Base-by-base conservation (phyloP, 2,113 vertebrate genomes). In the Megalops atlanticus region DNA sequence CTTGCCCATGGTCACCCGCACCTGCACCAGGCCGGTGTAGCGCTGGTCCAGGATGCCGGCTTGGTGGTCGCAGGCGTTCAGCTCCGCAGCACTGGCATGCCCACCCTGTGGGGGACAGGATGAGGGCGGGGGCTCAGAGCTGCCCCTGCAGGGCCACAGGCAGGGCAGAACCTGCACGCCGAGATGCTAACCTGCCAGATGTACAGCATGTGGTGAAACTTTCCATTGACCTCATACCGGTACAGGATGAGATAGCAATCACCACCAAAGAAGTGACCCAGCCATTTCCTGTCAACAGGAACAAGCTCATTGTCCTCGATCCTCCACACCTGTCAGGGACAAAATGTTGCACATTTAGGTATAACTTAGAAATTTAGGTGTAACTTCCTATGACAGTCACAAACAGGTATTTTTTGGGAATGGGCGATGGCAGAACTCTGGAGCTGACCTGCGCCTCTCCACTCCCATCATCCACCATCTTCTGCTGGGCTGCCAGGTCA, bases 241-340 rank as follows among this genome's bases (percentile, higher is more conserved):
- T 97, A 97, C 70, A 97, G 95, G 71, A 97, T 82, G 81, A 97
- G 90, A 84, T 97, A 97, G 88, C 96, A 97, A 87, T 97, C 96
- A 0, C 95, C 95, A 0, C 96, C 95, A 0, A 94, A 97, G 87
- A 97, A 96, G 83, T 96, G 96, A 3, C 96, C 96, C 6, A 95
- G 75, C 94, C 93, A 96, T 85, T 88, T 93, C 80, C 91, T 90
- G 0, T 96, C 95, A 80, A 97, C 94, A 0, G 95, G 93, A 3
- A 85, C 93, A 80, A 94, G 77, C 78, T 96, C 96, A 0, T 91
- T 82, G 76, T 95, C 49, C 86, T 96, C 94, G 64, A 97, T 92
- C 1, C 95, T 93, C 95, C 96, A 97, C 10, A 95, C 90, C 96
- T 97, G 82, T 71, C 21, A 36, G 35, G 2, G 58, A 74, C 41